Percentiles rank a stretch among this genome's conserved stretches.
phyloP scores from a whole-genome alignment of 92 coral and sea anemone genomes.

The Phenganax stokvisi region DNA sequence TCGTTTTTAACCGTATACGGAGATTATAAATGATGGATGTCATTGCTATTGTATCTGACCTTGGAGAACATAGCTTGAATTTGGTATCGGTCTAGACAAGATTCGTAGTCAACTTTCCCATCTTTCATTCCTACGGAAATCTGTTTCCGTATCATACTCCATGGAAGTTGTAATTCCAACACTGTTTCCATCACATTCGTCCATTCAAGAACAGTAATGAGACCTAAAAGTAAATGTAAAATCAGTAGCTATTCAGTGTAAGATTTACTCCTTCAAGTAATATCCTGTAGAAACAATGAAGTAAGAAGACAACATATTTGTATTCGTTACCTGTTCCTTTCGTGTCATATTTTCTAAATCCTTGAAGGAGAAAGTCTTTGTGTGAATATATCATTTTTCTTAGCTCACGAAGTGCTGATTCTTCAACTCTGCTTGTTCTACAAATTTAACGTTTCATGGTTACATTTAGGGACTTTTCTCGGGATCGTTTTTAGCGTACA shows the following conservation, averaged over 20 bases:
- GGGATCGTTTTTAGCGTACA: too few species aligned
- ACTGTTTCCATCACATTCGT: slow-evolving; percentile 72
- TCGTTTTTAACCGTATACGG: too few species aligned
- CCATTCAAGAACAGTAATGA: slow-evolving; percentile 72
- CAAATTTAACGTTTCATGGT: not conserved
- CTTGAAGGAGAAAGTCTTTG: slow-evolving; percentile 67
- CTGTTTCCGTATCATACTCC: slow-evolving; percentile 85
- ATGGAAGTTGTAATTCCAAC: slow-evolving; percentile 75
- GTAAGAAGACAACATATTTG: too few species aligned
- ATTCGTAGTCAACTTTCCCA: slow-evolving; percentile 71
- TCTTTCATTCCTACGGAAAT: slow-evolving; percentile 66
- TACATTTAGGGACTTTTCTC: too few species aligned
- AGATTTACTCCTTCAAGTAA: too few species aligned
- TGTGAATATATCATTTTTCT: slow-evolving; percentile 73
- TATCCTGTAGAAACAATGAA: too few species aligned
- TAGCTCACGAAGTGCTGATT: slow-evolving; percentile 81
- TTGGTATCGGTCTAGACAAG: slow-evolving; percentile 77
- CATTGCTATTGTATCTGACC: slow-evolving; percentile 32
- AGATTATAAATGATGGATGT: not conserved
- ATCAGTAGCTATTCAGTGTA: too few species aligned
- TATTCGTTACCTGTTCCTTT: slow-evolving; percentile 59
- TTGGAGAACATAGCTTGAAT: slow-evolving; percentile 60
- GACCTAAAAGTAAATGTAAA: slow-evolving; percentile 43
- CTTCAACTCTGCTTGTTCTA: slow-evolving; percentile 89
- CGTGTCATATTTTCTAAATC: slow-evolving; percentile 65